Evolutionary conservation across 2,113 vertebrate genomes (phyloP), one percentile per base, ranked within the genome.

Genomic region (Zosterops pallidus): DNA sequence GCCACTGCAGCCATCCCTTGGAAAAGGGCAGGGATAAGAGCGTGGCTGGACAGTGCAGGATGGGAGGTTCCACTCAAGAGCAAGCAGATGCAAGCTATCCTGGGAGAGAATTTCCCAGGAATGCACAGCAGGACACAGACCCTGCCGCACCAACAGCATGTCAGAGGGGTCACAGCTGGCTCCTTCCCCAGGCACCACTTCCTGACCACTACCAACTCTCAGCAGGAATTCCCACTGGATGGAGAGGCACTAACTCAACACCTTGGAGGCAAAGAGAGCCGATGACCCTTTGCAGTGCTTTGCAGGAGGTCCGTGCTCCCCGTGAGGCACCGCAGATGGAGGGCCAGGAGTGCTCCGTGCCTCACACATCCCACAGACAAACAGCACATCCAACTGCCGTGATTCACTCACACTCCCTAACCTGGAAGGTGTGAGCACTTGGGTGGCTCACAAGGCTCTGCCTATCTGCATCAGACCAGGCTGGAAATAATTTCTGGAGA

Each of bases 401-500:
- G 64, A 77, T 69, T 86, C 76, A 70, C 63, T n/a, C 37, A 7
- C 13, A 2, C 50, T 41, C 71, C 15, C 25, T 14, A 37, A 33
- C 60, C 83, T 17, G 60, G 23, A 42, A 92, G 89, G 42, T 75
- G 35, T 8, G 25, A 52, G 39, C 4, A 14, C 46, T 31, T 60
- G 83, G 37, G 42, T 9, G 64, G 31, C 68, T 94, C 62, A 64
- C 89, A 83, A 60, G 31, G 68, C 35, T 55, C 80, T 78, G 47
- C 76, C 42, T 83, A 9, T 28, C 80, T 41, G 37, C 55, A 65
- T 82, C 70, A 75, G 31, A 64, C n/a, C 83, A 35, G 42, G 3
- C 74, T 75, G 78, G 92, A 94, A 72, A 28, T 90, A 62, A 88
- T 80, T 72, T 21, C 87, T 84, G 86, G 64, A 86, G 77, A 94